phyloP scores from a whole-genome alignment of 2,888 invertebrate genomes.

The Acleris laterana region DNA sequence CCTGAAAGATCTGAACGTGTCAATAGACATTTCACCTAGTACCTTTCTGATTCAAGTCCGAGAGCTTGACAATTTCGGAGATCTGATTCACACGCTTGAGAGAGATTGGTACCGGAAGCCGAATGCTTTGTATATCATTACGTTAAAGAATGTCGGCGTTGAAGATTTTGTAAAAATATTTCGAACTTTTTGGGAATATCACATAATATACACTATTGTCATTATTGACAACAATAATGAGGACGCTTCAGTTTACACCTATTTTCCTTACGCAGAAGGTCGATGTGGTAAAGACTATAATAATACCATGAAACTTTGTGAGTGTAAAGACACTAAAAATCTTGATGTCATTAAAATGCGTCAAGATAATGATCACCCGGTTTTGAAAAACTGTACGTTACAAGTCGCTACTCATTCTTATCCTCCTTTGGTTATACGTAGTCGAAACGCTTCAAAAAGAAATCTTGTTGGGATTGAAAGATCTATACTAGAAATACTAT shows the following conservation, averaged over 20 bases:
- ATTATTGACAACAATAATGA: slow-evolving; percentile 3
- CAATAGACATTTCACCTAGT: slow-evolving; percentile 3
- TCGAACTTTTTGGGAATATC: slow-evolving; percentile 24
- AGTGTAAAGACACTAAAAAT: slow-evolving; percentile 25
- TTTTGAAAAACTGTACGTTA: slow-evolving; percentile 34
- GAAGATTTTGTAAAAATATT: slow-evolving; percentile 17
- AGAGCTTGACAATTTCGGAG: slow-evolving; percentile 11
- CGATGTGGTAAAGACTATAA: slow-evolving; percentile 38
- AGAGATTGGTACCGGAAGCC: slow-evolving; percentile 23
- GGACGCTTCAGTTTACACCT: slow-evolving; percentile 32
- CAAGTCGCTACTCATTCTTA: slow-evolving; percentile 26
- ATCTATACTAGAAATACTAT: slow-evolving; percentile 20
- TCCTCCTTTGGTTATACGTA: slow-evolving; percentile 28
- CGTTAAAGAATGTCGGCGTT: background rate
- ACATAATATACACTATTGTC: slow-evolving; percentile 13
- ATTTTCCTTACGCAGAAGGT: slow-evolving; percentile 34
- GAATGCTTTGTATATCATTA: slow-evolving; percentile 20
- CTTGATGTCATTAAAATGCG: slow-evolving; percentile 14
- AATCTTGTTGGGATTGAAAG: slow-evolving; percentile 29
- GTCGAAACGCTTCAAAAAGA: slow-evolving; percentile 4
- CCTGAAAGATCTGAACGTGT: slow-evolving; percentile 16
- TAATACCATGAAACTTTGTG: slow-evolving; percentile 32
- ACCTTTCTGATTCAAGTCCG: slow-evolving; percentile 10
- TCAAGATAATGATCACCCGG: slow-evolving; percentile 8
- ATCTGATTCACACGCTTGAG: slow-evolving; percentile 21